These are phyloP conservation scores for Urophycis tenuis DNA, from an alignment of 2,797 vertebrate species.

Conservation along the genomic window DNA sequence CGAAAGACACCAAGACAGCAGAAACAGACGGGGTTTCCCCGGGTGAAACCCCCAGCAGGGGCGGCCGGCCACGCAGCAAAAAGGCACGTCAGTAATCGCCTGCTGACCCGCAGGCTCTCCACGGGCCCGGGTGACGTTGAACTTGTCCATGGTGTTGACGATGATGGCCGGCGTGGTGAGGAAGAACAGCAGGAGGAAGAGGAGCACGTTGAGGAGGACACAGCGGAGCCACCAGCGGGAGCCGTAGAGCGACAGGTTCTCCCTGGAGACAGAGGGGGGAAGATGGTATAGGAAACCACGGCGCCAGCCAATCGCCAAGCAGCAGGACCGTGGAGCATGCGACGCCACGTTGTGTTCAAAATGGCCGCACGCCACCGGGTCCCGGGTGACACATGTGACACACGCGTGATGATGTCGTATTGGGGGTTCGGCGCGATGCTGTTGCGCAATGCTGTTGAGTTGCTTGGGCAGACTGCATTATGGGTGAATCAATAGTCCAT, in stretches of 20 bases:
- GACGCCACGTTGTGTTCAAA: background rate
- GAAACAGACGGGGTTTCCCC: background rate
- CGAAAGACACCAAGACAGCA: background rate
- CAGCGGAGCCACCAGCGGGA: constrained; percentile 90
- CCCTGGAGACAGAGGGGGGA: constrained; percentile 73
- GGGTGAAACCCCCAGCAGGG: background rate
- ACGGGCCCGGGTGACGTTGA: constrained; percentile 90
- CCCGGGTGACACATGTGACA: no score
- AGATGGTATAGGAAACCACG: background rate
- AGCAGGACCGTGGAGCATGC: background rate
- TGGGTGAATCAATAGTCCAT: background rate
- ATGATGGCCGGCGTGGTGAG: constrained; percentile 96
- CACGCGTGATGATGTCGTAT: constrained; percentile 44
- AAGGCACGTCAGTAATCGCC: no score
- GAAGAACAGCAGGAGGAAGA: constrained; percentile 96
- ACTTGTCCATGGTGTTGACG: constrained; percentile 97
- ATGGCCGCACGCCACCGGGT: no score
- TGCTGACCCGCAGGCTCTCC: constrained; percentile 83
- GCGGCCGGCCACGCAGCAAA: constrained; percentile 19
- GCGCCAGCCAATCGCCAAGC: background rate
- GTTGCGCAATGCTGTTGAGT: background rate
- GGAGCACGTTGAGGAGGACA: constrained; percentile 84
- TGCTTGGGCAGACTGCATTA: constrained; percentile 2
- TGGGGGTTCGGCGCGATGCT: no score
- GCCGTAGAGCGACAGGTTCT: constrained; percentile 88